Conservation (phyloP, 2,113 vertebrate genomes). For the Poeciliopsis prolifica region DNA sequence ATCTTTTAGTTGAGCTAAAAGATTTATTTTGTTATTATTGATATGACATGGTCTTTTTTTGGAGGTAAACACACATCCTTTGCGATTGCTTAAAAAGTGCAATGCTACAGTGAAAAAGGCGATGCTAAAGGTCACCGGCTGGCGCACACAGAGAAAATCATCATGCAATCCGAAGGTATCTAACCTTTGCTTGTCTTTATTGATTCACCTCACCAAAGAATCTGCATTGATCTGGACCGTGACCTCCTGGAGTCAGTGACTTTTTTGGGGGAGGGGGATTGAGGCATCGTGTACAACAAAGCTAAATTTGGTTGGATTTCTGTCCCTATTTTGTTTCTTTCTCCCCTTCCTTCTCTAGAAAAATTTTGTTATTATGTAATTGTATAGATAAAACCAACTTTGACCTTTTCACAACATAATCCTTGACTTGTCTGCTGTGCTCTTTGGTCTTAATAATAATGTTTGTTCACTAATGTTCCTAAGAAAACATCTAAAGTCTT, state of each 20-base stretch:
- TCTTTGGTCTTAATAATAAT: too few relatives aligned
- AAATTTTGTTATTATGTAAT: too few relatives aligned
- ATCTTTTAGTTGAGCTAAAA: slow-evolving; percentile 19
- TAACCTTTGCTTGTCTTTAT: slow-evolving; percentile 64
- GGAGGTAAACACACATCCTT: not conserved
- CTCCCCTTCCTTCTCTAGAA: too few relatives aligned
- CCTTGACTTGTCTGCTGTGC: too few relatives aligned
- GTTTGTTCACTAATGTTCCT: too few relatives aligned
- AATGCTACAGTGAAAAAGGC: slow-evolving; percentile 20
- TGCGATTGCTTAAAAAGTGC: slow-evolving; percentile 9
- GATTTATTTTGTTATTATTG: not conserved
- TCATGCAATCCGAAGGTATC: slow-evolving; percentile 43
- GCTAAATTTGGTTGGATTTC: slow-evolving; percentile 18
- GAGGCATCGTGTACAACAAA: not conserved
- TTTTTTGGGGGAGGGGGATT: not conserved
- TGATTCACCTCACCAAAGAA: slow-evolving; percentile 52
- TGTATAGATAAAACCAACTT: too few relatives aligned
- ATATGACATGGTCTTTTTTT: not conserved
- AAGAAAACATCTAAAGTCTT: too few relatives aligned
- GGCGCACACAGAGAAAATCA: slow-evolving; percentile 30
- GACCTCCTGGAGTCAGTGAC: slow-evolving; percentile 24
- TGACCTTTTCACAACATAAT: too few relatives aligned
- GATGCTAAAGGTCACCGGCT: slow-evolving; percentile 49
- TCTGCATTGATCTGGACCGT: slow-evolving; percentile 48
- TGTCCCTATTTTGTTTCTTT: not conserved